A percentile compares a stretch with the other conserved stretches of the same genome.
Conservation (phyloP, 2,797 vertebrate species). For the Pangasius macronema region DNA sequence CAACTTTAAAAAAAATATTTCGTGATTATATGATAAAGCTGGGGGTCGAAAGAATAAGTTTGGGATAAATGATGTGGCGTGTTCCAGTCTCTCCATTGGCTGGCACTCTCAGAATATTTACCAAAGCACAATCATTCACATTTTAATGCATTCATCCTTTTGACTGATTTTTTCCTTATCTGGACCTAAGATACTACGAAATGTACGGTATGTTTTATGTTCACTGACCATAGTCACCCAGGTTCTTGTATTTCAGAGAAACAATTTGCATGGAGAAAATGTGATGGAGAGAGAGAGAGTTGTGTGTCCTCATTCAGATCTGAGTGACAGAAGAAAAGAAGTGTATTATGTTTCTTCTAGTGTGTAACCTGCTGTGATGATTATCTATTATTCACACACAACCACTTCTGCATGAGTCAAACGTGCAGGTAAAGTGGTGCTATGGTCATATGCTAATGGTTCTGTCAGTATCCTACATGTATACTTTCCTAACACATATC, state of each 20-base stretch:
- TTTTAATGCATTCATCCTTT: not conserved
- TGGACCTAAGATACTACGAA: not conserved
- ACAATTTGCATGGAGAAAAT: not conserved
- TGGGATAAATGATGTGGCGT: not conserved
- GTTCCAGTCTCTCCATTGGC: too few relatives aligned
- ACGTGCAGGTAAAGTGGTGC: not conserved
- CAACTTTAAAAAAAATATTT: not conserved
- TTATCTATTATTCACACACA: slow-evolving; percentile 46
- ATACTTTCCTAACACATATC: not conserved
- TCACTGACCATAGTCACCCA: not conserved
- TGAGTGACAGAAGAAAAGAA: slow-evolving; percentile 10
- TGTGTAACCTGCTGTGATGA: slow-evolving; percentile 34
- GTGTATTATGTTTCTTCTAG: slow-evolving; percentile 37
- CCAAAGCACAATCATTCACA: not conserved
- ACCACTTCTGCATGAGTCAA: not conserved
- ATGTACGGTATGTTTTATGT: not conserved
- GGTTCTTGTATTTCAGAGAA: not conserved
- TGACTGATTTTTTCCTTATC: not conserved
- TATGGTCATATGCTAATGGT: not conserved
- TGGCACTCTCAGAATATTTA: not conserved
- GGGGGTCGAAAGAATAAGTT: not conserved
- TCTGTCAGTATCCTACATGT: not conserved
- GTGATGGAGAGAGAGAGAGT: slow-evolving; percentile 1
- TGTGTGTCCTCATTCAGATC: slow-evolving; percentile 9
- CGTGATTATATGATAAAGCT: not conserved